Evolutionary conservation across 2,888 invertebrate species (phyloP).

Genomic region (Leptinotarsa rubiginosa): DNA sequence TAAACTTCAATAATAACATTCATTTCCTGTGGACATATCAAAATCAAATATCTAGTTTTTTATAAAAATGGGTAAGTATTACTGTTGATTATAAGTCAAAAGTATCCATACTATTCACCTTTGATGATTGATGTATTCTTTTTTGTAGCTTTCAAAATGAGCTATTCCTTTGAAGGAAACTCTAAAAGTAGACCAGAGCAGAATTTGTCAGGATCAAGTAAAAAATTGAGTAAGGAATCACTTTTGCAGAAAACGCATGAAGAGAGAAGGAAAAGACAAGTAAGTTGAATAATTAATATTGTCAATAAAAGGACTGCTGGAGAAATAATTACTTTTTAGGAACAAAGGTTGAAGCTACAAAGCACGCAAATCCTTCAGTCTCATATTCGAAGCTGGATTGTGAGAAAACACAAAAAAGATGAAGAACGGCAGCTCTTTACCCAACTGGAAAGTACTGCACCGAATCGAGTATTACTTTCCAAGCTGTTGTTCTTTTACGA

Average conservation of each 20-base stretch:
- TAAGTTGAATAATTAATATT: constrained; percentile 56
- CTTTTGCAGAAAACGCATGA: constrained; percentile 84
- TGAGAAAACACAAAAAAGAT: constrained; percentile 76
- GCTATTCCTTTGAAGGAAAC: constrained; percentile 89
- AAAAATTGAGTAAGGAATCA: constrained; percentile 76
- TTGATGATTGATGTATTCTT: not conserved
- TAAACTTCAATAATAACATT: constrained; percentile 3
- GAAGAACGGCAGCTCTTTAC: constrained; percentile 79
- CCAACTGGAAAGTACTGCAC: constrained; percentile 64
- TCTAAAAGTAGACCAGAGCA: constrained; percentile 88
- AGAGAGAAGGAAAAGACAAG: constrained; percentile 90
- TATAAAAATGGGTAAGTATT: constrained; percentile 10
- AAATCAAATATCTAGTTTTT: constrained; percentile 7
- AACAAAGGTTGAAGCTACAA: constrained; percentile 78
- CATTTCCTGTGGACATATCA: not conserved
- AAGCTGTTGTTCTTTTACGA: constrained; percentile 85
- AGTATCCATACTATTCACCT: no score
- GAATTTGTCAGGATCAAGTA: constrained; percentile 89
- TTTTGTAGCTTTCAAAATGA: constrained; percentile 62
- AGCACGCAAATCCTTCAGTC: constrained; percentile 88
- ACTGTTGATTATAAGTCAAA: not conserved
- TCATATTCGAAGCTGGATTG: constrained; percentile 80
- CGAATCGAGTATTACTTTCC: constrained; percentile 72
- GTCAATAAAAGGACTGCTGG: not conserved
- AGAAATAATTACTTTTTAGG: constrained; percentile 63